Base-by-base conservation (phyloP, 2,797 vertebrate species). In the Diplodus sargus region DNA sequence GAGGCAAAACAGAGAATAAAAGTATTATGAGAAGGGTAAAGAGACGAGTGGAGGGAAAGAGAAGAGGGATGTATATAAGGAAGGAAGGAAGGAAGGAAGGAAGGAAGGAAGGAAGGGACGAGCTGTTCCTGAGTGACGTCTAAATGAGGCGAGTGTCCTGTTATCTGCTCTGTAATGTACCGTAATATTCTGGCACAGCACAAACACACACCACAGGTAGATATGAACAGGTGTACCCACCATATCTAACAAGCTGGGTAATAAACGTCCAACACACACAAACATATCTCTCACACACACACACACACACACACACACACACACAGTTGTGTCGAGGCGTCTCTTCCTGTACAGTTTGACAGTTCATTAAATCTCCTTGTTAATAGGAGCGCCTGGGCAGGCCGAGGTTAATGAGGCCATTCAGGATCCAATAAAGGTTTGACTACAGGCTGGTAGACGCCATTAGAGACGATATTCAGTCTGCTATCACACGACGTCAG, bases 361-460 rank as follows among this genome's bases (percentile, higher is more conserved):
- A 88, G 49, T 80, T 88, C 74, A 86, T 86, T 90, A 90, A 87
- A 85, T 78, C 25, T 69, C 22, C 28, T 11, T 52, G 81, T 80
- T 86, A 76, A 74, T 70, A 39, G 18, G 67, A 78, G 80, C 30
- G 43, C 39, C 30, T 61, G 73, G 73, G 65, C 76, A 51, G 54
- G 49, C 76, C 70, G 48, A 84, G 86, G 86, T 90, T 90, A 88
- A 91, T 85, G 83, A 88, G 80, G 79, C 86, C 78, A 20, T 82
- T 82, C 52, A 25, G 15, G 75, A 59, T 66, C 81, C 67, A 53
- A 14, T 86, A 70, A 87, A 87, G 75, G 42, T 76, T 66, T 53
- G 59, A 84, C 78, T 72, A 49, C 74, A 48, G 63, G 74, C 79
- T 74, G 70, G 65, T 67, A 53, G 34, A 56, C 4, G 15, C 60